Conservation (phyloP, 2,797 vertebrate species). For the Danio albolineatus region DNA sequence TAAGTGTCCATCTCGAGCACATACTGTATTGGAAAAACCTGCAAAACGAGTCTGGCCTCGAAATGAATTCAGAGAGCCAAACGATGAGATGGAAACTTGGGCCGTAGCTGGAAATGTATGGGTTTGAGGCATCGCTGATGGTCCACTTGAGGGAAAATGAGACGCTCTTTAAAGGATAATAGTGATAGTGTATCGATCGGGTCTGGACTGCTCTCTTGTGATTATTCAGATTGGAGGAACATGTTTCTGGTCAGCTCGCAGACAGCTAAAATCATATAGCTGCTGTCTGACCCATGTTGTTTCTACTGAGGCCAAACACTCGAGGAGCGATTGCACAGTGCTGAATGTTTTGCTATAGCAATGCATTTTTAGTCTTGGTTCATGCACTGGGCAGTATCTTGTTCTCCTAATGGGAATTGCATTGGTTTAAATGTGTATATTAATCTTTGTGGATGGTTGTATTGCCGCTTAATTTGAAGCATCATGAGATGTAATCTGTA, state of each 20-base stretch:
- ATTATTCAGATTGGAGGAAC: constrained; percentile 65
- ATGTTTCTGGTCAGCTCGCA: constrained; percentile 51
- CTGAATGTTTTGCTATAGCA: neutral
- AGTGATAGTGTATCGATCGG: constrained; percentile 66
- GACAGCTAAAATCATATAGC: constrained; percentile 61
- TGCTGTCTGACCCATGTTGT: constrained; percentile 45
- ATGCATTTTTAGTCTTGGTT: constrained; percentile 6
- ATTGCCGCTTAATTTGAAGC: neutral
- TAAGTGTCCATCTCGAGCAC: constrained; percentile 37
- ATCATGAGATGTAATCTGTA: neutral
- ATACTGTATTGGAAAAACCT: constrained; percentile 29
- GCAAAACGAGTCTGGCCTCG: constrained; percentile 32
- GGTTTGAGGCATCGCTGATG: constrained; percentile 64
- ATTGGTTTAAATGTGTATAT: neutral
- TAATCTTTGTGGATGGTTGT: neutral
- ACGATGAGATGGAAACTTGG: constrained; percentile 55
- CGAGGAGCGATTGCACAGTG: neutral
- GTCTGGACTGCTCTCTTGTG: constrained; percentile 57
- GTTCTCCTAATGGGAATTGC: constrained; percentile 1
- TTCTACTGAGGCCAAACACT: constrained; percentile 36
- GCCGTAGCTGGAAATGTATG: constrained; percentile 57
- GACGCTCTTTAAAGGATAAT: constrained; percentile 68
- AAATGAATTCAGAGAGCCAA: constrained; percentile 43
- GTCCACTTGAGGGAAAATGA: constrained; percentile 71
- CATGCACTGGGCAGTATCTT: neutral